Conservation (phyloP, 2,113 vertebrate genomes). For the Cavia porcellus region DNA sequence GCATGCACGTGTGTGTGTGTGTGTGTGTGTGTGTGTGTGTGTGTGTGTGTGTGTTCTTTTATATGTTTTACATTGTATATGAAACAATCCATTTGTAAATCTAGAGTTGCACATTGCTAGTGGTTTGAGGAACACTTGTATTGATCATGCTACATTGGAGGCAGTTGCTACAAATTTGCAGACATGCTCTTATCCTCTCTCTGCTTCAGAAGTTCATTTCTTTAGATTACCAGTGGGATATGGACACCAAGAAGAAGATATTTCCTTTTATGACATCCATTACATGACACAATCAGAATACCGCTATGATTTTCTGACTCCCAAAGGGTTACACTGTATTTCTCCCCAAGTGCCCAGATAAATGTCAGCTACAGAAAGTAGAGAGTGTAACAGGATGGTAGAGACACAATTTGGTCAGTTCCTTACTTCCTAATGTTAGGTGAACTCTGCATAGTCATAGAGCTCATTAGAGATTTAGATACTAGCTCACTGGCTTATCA, state of each 20-base stretch:
- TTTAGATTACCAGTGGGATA: conserved; percentile 58
- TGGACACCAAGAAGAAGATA: background rate
- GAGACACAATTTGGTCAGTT: background rate
- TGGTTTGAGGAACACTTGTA: background rate
- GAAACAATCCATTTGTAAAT: conserved; percentile 59
- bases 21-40: background rate
- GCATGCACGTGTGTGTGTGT: background rate
- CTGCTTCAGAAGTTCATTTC: conserved; percentile 35
- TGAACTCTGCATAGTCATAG: background rate
- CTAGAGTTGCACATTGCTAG: conserved; percentile 73
- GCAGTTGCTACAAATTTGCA: conserved; percentile 21
- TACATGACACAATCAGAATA: background rate
- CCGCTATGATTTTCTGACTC: background rate
- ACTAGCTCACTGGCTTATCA: background rate
- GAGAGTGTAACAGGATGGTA: background rate
- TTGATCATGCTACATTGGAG: background rate
- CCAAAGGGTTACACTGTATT: background rate
- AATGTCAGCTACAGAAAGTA: background rate
- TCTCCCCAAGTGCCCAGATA: background rate
- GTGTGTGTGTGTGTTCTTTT: background rate
- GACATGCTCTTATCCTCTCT: background rate
- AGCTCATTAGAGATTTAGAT: background rate
- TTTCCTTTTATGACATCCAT: conserved; percentile 35
- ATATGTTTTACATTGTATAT: background rate
- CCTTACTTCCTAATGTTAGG: background rate